Conservation (phyloP, 2,888 invertebrate genomes). For the Tinea trinotella region DNA sequence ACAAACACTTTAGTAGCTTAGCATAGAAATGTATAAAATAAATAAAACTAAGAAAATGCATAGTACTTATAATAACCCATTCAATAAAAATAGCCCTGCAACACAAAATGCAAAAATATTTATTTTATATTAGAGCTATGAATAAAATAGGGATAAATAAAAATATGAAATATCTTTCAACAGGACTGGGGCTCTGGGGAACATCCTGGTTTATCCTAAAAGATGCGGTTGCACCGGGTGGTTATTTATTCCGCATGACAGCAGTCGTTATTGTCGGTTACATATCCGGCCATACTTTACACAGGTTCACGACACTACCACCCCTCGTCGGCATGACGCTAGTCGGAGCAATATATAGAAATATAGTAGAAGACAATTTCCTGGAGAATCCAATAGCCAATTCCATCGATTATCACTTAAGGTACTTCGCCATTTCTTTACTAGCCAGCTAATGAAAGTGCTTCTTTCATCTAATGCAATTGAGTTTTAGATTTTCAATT, state of each 20-base stretch:
- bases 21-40: too few relatives aligned
- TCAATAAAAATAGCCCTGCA: too few relatives aligned
- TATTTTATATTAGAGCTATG: too few relatives aligned
- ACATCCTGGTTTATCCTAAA: conserved; percentile 50
- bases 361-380: conserved; percentile 43
- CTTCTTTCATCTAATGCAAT: too few relatives aligned
- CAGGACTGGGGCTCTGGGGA: conserved; percentile 53
- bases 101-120: too few relatives aligned
- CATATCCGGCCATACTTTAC: conserved; percentile 50
- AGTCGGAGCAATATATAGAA: conserved; percentile 50
- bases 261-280: conserved; percentile 49
- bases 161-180: not conserved
- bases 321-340: conserved; percentile 61
- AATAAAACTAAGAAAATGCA: too few relatives aligned
- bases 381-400: conserved; percentile 45
- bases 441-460: too few relatives aligned
- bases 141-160: not conserved
- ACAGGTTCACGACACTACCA: conserved; percentile 52
- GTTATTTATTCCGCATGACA: conserved; percentile 46
- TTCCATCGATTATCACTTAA: conserved; percentile 55
- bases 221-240: conserved; percentile 43
- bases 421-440: too few relatives aligned
- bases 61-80: too few relatives aligned
- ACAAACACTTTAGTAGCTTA: too few relatives aligned
- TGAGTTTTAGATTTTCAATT: too few relatives aligned